These are phyloP conservation scores for Akabosia matsudoensis DNA, from an alignment of 1,140 invertebrate species.

Conservation along the genomic window DNA sequence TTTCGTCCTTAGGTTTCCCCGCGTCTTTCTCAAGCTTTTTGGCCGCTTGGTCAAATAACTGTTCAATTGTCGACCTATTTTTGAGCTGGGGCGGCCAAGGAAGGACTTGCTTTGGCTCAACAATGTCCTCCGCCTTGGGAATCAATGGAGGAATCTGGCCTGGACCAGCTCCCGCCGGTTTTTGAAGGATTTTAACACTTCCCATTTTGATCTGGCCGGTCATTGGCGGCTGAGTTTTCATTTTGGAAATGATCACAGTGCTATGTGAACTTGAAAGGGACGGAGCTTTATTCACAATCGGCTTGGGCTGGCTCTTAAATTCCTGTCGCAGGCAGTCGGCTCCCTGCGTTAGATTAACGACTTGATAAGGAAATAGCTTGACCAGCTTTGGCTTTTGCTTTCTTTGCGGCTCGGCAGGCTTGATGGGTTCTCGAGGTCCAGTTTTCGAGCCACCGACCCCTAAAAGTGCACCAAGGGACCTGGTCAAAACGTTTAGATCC, in stretches of 20 bases:
- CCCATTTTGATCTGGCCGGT: not conserved
- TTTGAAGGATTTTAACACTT: not conserved
- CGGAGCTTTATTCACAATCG: not conserved
- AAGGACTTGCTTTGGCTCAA: not conserved
- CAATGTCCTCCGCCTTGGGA: not conserved
- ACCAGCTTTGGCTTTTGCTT: constrained; percentile 29
- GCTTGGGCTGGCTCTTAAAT: not conserved
- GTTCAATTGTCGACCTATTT: not conserved
- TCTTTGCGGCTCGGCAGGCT: not conserved
- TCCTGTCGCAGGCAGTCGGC: not conserved
- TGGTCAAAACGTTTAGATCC: not conserved
- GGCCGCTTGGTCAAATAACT: constrained; percentile 4
- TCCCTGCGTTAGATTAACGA: constrained; percentile 32
- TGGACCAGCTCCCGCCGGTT: not conserved
- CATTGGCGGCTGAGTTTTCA: not conserved
- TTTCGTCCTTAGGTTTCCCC: no score
- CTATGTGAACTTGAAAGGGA: constrained; percentile 1
- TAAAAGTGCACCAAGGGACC: not conserved
- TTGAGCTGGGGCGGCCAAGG: not conserved
- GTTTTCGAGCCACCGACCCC: not conserved
- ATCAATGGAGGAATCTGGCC: not conserved
- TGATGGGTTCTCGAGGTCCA: not conserved
- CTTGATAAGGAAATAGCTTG: constrained; percentile 42
- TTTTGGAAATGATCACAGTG: not conserved
- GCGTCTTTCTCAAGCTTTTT: not conserved